Evolutionary conservation across 2,888 invertebrate genomes (phyloP), one percentile per base, ranked within the genome.

Genomic region (Caenorhabditis panamensis): DNA sequence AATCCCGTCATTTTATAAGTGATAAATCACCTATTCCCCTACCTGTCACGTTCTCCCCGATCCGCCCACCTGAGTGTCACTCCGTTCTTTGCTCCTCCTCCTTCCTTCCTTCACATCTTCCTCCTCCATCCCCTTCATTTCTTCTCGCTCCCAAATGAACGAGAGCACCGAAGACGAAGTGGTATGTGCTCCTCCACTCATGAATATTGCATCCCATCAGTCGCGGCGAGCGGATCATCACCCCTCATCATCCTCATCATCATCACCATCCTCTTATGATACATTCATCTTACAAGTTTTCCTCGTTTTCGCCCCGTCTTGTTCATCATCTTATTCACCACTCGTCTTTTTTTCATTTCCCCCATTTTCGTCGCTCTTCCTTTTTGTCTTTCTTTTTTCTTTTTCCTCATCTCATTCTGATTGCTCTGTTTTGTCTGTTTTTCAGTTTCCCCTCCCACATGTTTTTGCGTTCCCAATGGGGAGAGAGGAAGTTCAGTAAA

Each of bases 161-260:
- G 44, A 62, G 63, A 62, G 26, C n/a, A 16, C 18, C 20, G 1
- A 36, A 71, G 63, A 63, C 36, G 58, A 59, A 59, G 66, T 64
- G 64, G 62, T n/a, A 61, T 41, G 54, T 66, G 71, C 49, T 4
- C 31, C 31, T 6, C 5, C 73, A 59, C 67, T 76, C 76, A 67
- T 76, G 62, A 68, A 67, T 76, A 67, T 68, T 76, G 67, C 76
- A 67, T 76, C 59, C 58, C 13, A 49, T 59, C 64, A 8, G 64
- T 41, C 20, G 61, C 31, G 67, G n/a, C n/a, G n/a, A n/a, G n/a
- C 62, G 53, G 61, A 71, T 61, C 75, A 61, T 53, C 61, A 47
- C 61, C 20, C 20, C 13, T n/a, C 56, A 56, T 56, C 56, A 56
- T 63, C 53, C 44, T 63, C 71, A 71, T 71, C 71, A 62, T 53